These are phyloP conservation scores for Anguilla japonica DNA, from an alignment of 2,113 vertebrate genomes.

Conservation along the genomic window DNA sequence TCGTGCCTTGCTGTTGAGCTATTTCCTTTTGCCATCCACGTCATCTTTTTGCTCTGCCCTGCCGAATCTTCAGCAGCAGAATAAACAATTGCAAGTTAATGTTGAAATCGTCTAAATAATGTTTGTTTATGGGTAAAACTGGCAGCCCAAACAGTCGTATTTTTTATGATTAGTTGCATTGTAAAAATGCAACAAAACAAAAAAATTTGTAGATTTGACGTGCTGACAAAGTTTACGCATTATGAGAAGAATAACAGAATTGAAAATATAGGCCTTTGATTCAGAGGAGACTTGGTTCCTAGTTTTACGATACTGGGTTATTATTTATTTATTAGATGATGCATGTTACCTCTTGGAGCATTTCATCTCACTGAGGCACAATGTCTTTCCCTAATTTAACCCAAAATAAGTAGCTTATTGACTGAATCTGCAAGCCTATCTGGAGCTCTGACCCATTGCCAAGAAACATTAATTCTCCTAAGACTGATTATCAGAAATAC, in stretches of 20 bases:
- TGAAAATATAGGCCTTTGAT: background rate
- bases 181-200: background rate
- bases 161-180: background rate
- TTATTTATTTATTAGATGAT: background rate
- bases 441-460: background rate
- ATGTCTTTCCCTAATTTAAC: background rate
- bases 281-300: background rate
- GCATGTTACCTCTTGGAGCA: background rate
- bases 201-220: too few relatives aligned
- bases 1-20: background rate
- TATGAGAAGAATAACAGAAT: background rate
- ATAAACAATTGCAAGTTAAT: background rate
- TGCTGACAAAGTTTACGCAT: too few relatives aligned
- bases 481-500: conserved; percentile 5
- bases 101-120: background rate
- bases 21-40: too few relatives aligned
- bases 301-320: background rate
- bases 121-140: background rate
- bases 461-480: background rate
- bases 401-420: background rate
- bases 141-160: too few relatives aligned
- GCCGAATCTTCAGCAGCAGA: background rate
- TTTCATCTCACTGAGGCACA: background rate
- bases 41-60: too few relatives aligned
- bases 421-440: background rate